phyloP scores from a whole-genome alignment of 2,113 vertebrate genomes.

The Mobula birostris region DNA sequence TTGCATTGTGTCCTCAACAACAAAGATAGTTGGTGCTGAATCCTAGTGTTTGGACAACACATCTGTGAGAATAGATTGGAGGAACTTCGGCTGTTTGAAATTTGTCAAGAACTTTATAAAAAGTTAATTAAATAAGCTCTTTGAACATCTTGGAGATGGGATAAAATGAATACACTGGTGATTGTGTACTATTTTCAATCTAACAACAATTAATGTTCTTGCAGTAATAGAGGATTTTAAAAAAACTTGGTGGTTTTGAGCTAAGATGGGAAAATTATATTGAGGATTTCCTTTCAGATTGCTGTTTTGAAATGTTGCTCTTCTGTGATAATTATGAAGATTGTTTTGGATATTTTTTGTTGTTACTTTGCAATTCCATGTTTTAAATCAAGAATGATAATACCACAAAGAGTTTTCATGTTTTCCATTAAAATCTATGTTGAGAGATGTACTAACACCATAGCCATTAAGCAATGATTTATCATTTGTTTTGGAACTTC shows the following conservation, averaged over 20 bases:
- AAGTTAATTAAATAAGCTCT: background rate
- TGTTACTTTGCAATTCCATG: background rate
- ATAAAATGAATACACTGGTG: too few relatives aligned
- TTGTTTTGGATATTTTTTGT: background rate
- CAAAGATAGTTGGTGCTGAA: background rate
- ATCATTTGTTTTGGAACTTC: background rate
- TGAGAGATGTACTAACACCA: background rate
- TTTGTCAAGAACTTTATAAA: background rate
- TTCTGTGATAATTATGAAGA: background rate
- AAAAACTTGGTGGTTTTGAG: background rate
- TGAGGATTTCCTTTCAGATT: background rate
- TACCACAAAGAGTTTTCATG: background rate
- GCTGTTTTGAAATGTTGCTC: background rate
- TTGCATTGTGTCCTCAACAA: background rate
- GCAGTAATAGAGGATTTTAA: background rate
- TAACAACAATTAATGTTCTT: background rate
- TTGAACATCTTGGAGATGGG: too few relatives aligned
- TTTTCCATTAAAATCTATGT: background rate
- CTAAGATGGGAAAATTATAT: background rate
- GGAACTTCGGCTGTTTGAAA: background rate
- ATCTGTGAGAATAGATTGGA: background rate
- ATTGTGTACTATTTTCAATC: background rate
- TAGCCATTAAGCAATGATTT: background rate
- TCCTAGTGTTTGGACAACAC: background rate
- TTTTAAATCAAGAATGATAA: background rate